These are phyloP conservation scores for Ataeniobius toweri DNA, from an alignment of 2,797 vertebrate genomes.

Conservation along the genomic window DNA sequence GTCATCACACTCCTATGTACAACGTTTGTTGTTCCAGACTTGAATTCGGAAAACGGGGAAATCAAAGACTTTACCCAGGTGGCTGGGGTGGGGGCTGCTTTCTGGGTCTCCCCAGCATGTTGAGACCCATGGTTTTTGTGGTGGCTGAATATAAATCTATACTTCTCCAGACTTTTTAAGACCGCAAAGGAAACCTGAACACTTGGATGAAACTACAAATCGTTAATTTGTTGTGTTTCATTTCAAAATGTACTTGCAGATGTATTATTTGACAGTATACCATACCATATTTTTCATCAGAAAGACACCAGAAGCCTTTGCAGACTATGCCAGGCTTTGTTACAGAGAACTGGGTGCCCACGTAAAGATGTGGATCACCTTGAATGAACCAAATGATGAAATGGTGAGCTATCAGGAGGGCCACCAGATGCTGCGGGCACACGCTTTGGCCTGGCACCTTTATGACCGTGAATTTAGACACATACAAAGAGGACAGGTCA, in stretches of 20 bases:
- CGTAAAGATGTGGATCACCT: conserved; percentile 94
- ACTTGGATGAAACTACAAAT: background rate
- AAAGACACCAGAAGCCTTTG: conserved; percentile 84
- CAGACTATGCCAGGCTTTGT: conserved; percentile 89
- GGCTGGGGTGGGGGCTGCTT: background rate
- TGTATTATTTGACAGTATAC: background rate
- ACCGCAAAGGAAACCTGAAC: background rate
- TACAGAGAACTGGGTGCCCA: conserved; percentile 87
- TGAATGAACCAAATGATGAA: conserved; percentile 89
- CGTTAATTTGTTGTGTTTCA: background rate
- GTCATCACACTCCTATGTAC: background rate
- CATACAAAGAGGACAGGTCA: conserved; percentile 85
- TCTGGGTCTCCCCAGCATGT: background rate
- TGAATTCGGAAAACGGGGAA: too few species aligned
- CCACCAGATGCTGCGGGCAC: conserved; percentile 91
- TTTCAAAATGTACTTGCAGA: background rate
- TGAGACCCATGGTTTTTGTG: background rate
- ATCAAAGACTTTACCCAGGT: too few species aligned
- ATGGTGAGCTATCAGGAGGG: conserved; percentile 86
- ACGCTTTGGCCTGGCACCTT: conserved; percentile 87
- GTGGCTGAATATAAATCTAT: background rate
- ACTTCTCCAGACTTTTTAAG: background rate
- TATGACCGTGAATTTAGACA: conserved; percentile 88
- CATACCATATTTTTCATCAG: conserved; percentile 32
- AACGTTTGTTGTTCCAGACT: too few species aligned